phyloP scores from a whole-genome alignment of 2,113 vertebrate species.

The Phalacrocorax brasilianus region DNA sequence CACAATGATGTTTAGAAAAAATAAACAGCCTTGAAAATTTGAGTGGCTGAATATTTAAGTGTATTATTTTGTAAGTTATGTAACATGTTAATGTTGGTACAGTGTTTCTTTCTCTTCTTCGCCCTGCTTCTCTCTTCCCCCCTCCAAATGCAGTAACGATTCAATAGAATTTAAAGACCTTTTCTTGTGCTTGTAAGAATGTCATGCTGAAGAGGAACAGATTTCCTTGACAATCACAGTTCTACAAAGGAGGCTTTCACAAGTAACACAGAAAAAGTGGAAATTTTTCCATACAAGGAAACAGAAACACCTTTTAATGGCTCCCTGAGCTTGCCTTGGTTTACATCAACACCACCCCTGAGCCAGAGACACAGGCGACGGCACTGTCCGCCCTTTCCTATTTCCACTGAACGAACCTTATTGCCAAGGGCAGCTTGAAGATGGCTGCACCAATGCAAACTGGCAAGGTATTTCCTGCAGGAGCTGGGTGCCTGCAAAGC shows the following conservation, averaged over 20 bases:
- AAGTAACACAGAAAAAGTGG: not conserved
- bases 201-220: constrained; percentile 26
- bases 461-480: not conserved
- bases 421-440: not conserved
- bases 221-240: constrained; percentile 34
- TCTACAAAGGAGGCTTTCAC: constrained; percentile 12
- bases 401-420: not conserved
- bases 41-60: constrained; percentile 8
- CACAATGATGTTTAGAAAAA: constrained; percentile 13
- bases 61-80: not conserved
- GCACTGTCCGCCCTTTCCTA: not conserved
- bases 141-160: not conserved
- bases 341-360: not conserved
- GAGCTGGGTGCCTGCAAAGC: not conserved
- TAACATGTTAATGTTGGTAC: not conserved
- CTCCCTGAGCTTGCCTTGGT: not conserved
- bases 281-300: not conserved
- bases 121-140: not conserved
- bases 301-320: not conserved
- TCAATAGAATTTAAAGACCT: constrained; percentile 33
- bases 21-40: constrained; percentile 28
- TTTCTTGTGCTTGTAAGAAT: constrained; percentile 33
- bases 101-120: not conserved
- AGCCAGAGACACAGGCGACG: not conserved
- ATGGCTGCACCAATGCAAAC: not conserved